Base-by-base conservation (phyloP, 2,888 invertebrate species). In the Agapostemon virescens region DNA sequence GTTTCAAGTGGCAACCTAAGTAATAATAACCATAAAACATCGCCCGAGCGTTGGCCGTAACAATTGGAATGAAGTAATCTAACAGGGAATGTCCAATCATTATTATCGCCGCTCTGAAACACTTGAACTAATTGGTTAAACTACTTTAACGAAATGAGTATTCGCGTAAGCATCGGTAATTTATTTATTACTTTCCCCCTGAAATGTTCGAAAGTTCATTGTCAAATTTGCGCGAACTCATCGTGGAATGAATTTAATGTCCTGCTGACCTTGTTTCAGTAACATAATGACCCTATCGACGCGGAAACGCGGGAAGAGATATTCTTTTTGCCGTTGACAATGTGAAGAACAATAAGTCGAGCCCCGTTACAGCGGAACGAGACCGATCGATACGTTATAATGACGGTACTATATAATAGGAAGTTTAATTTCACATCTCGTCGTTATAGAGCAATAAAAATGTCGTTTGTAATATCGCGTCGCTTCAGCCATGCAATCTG, bases 251-350 rank as follows among this genome's bases (percentile, higher is more conserved):
- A 26, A 26, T 30, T 55, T 55, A 26, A 26, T 26, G 23, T 3
- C 7, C 26, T 55, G 55, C 26, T 30, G 55, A 55, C 55, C 55
- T 55, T 55, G 55, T 55, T 55, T 55, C 55, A 17, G 55, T 55
- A 17, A 55, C 26, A 17, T 55, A 33, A 33, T 11, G 58, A 61
- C 20, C 33, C 3, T 11, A 11, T 4, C 30, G 61, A 61, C 17
- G 20, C 61, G 11, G 33, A 33, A 61, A 33, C 11, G 61, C 17
- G 20, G 20, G 33, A 0, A 61, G 20, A 33, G 30, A 33, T 33
- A 61, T 61, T 20, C 33, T 20, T 33, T 33, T 30, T 61, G 11
- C 11, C 30, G 61, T 61, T 61, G 33, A 61, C 30, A 33, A 20
- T 20, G 33, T 5, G 33, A 20, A 20, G 17, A 20, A 33, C 20